Base-by-base conservation (phyloP, 2,797 vertebrate genomes). In the Sternotherus odoratus region DNA sequence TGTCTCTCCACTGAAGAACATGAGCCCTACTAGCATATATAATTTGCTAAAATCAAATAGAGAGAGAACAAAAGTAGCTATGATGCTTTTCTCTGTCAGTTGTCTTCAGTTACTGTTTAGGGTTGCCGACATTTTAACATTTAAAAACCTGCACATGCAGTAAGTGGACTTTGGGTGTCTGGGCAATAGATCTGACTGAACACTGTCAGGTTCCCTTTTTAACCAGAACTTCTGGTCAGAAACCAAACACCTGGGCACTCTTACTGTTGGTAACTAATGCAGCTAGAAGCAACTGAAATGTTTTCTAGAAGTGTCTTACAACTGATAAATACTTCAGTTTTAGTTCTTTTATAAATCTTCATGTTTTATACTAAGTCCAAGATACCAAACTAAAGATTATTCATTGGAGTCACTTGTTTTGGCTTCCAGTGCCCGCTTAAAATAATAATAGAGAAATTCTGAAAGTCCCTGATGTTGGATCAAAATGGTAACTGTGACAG, bases 61-160 rank as follows among this genome's bases (percentile, higher is more conserved):
- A 91, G 88, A 83, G 78, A 84, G 89, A 95, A 77, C 30, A 90
- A 83, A 89, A 56, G 30, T 81, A 69, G 9, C n/a, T 57, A 77
- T 49, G 92, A 48, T 77, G 66, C 16, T 66, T 85, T 69, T 21
- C 26, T 60, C n/a, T 2, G 4, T 86, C 46, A 75, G 1, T 16
- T 39, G 83, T 81, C 77, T 87, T 9, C 28, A 30, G 6, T 60
- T 60, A 30, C 12, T 33, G 30, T 60, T 30, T 60, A 60, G 56
- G 28, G 28, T 33, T 60, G 28, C 28, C 6, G 4, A 30, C 56
- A 30, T 28, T 57, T 12, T 30, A 16, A 60, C 33, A 60, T 60
- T 60, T 60, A 60, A 60, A 60, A 60, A 33, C 28, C 8, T 53
- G 4, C 51, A 53, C 8, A 3, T 9, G 9, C 21, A 24, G 54